Percentiles rank a stretch among this genome's conserved stretches.
These are phyloP conservation scores for Drosophila pseudotalamancana DNA, from an alignment of 2,888 invertebrate genomes.

Conservation along the genomic window DNA sequence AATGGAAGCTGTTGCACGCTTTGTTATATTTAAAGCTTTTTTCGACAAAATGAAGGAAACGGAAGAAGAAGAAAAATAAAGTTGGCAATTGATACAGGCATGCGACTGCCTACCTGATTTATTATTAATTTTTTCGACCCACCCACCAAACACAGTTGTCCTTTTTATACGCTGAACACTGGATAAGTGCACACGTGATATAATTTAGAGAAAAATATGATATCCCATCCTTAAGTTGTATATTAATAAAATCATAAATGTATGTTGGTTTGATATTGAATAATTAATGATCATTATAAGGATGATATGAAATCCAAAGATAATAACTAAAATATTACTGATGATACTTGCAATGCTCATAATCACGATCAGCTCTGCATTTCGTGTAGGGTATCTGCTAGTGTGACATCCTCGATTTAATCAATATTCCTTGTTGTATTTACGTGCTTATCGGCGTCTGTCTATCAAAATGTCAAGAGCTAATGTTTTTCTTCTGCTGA, in stretches of 20 bases:
- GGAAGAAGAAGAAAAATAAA: background rate
- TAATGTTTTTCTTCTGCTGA: conserved; percentile 40
- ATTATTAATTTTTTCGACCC: conserved; percentile 36
- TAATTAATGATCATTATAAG: too few species aligned
- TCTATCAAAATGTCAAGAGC: conserved; percentile 61
- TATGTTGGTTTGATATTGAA: too few species aligned
- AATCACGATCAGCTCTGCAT: background rate
- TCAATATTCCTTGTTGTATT: background rate
- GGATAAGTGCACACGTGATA: too few species aligned
- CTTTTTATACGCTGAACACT: too few species aligned
- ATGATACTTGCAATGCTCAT: background rate
- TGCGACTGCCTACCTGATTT: conserved; percentile 27
- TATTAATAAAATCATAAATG: too few species aligned
- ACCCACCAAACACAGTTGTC: background rate
- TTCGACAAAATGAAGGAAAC: background rate
- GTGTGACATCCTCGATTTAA: background rate
- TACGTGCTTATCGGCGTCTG: conserved; percentile 40
- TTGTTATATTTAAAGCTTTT: conserved; percentile 26
- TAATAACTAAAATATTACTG: too few species aligned
- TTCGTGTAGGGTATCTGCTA: background rate
- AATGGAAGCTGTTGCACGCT: conserved; percentile 5
- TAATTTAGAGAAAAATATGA: too few species aligned
- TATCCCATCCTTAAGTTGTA: too few species aligned
- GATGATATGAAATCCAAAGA: too few species aligned
- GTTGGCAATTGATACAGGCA: conserved; percentile 24